Evolutionary conservation across 1,140 invertebrate species (phyloP), one percentile per base, ranked within the genome.

Genomic region (Drosophila ambigua): DNA sequence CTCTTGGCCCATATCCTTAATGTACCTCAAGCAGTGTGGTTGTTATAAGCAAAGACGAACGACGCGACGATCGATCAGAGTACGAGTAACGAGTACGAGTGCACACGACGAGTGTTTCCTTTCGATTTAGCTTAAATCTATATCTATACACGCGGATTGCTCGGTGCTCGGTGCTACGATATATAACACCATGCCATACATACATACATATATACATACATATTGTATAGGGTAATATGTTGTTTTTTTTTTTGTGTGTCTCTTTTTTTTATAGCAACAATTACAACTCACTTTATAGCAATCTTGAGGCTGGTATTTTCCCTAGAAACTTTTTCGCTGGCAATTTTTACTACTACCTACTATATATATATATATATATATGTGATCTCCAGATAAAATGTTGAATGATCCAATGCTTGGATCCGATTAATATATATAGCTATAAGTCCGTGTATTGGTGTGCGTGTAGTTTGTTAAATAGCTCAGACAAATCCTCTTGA

Each of bases 11-110:
- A 75, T 84, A 89, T 88, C 84, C 83, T 88, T 77, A 89, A 88
- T 89, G 79, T 88, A 88, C 83, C 83, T 88, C 83, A 88, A 88
- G 79, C 79, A 78, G 72, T 77, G 83, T 74, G 83, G 83, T 88
- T 88, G 83, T 88, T 77, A 81, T 69, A 59, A 72, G 72, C 62
- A 67, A 64, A 80, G 41, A 65, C 6, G 13, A 45, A 9, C 31
- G 31, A 9, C 8, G 2, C 31, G 31, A 31, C 31, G 8, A 31
- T 31, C 8, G 31, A 31, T 9, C 31, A 31, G 8, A 31, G 31
- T 31, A 9, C 31, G 31, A 31, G 31, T 48, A 15, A 15, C 43
- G 62, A 44, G 68, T 58, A 16, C 43, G 62, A 44, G 68, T 63
- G 15, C 23, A 23, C 28, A 53, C 9, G 44, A 53, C 9, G 44